These are phyloP conservation scores for Mythimna impura DNA, from an alignment of 2,888 invertebrate genomes.

Conservation along the genomic window DNA sequence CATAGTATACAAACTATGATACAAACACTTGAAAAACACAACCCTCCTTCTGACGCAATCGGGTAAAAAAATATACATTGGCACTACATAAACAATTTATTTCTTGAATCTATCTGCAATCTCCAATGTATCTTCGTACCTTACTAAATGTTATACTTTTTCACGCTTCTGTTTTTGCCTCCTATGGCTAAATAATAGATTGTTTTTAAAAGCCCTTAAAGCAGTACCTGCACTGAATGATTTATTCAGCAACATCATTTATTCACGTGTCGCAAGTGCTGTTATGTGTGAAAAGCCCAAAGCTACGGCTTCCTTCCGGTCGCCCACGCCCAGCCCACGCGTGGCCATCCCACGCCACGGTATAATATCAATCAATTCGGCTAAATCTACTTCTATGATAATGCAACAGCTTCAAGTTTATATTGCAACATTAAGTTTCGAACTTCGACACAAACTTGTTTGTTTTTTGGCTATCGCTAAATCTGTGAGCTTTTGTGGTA, in stretches of 20 bases:
- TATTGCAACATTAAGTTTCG: slow-evolving; percentile 49
- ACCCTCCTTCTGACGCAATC: no score
- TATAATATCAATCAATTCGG: slow-evolving; percentile 83
- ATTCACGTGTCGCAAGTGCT: slow-evolving; percentile 65
- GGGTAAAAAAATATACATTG: no score
- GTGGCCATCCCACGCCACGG: slow-evolving; percentile 72
- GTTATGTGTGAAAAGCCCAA: slow-evolving; percentile 75
- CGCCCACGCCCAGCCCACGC: slow-evolving; percentile 83
- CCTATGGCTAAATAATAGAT: neutral
- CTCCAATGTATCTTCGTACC: neutral
- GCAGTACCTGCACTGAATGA: slow-evolving; percentile 30
- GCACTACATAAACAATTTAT: no score
- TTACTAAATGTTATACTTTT: no score
- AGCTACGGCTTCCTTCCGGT: slow-evolving; percentile 86
- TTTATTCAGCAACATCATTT: slow-evolving; percentile 48
- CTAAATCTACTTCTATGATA: slow-evolving; percentile 79
- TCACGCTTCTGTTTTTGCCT: neutral
- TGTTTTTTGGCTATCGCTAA: slow-evolving; percentile 1
- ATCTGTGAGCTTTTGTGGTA: neutral
- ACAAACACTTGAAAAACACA: no score
- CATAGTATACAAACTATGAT: no score
- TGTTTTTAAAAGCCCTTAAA: slow-evolving; percentile 5
- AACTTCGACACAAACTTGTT: slow-evolving; percentile 30
- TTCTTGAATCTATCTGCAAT: neutral
- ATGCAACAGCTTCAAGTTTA: slow-evolving; percentile 69